Base-by-base conservation (phyloP, 1,140 invertebrate species). In the Plectrocnemia conspersa region DNA sequence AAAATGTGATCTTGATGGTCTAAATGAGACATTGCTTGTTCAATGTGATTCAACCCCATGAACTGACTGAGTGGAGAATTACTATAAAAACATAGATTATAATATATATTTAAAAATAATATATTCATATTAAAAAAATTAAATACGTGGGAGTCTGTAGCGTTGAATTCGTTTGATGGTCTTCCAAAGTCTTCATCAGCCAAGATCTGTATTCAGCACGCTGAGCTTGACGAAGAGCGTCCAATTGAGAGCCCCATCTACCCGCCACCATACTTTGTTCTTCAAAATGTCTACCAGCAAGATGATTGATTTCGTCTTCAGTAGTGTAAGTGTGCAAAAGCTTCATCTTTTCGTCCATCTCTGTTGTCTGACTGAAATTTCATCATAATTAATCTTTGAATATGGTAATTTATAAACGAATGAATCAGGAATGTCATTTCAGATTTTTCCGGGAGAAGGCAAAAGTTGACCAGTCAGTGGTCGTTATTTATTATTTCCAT, bases 271-370 rank as follows among this genome's bases (percentile, higher is more conserved):
- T 67, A 66, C 85, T 84, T 60, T 84, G 83, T 58, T 87, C 82
- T 65, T 90, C 86, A 69, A 89, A 84, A 64, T 91, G 87, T 52
- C 77, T 70, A n/a, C 79, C 78, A 1, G 86, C 85, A 59, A 91
- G 74, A 19, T 79, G 72, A 67, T 89, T 91, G 36, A 91, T 86
- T 54, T 89, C 82, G 55, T 81, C 81, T 70, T 91, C 88, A 1
- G 82, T 85, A 7, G 79, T 82, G 11, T 76, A 75, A n/a, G 73
- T 66, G 68, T 82, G 71, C 56, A 87, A 64, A 56, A 79, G 74
- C 60, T 82, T 72, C 33, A 91, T 75, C 33, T 86, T 85, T 19
- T 81, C 71, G 58, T 84, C 79, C 85, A 91, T 89, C 74, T 91
- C 88, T 62, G 83, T 74, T 3, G 81, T 82, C 74, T 91, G 88